A percentile compares a stretch with the other conserved stretches of the same genome.
phyloP scores from a whole-genome alignment of 1,140 invertebrate genomes.

The Glossosoma conforme region DNA sequence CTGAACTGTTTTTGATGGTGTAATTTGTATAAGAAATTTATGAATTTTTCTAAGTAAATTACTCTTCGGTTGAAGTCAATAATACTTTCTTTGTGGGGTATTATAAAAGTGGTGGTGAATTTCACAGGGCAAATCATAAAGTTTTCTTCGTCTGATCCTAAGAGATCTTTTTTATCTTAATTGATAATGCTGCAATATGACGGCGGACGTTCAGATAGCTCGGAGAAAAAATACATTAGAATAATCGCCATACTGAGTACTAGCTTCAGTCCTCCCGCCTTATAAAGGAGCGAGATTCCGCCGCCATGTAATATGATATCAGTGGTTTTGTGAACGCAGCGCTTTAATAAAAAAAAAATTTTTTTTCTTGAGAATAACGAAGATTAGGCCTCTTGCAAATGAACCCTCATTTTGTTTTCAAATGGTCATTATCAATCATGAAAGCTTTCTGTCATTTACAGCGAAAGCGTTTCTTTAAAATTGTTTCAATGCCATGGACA shows the following conservation, averaged over 20 bases:
- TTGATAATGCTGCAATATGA: constrained; percentile 25
- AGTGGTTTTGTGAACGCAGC: constrained; percentile 12
- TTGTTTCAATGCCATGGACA: constrained; percentile 23
- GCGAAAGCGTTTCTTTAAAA: constrained; percentile 29
- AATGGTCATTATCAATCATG: constrained; percentile 33
- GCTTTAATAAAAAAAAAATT: constrained; percentile 27
- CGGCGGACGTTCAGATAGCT: neutral
- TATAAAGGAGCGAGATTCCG: constrained; percentile 10
- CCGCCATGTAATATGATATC: constrained; percentile 24
- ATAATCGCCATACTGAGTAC: constrained; percentile 12
- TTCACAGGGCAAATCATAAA: neutral
- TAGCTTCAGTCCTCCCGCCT: neutral
- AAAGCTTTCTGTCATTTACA: constrained; percentile 31
- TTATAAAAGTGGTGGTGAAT: neutral
- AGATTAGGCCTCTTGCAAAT: constrained; percentile 31
- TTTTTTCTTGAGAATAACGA: constrained; percentile 20
- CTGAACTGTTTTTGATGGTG: too few relatives aligned
- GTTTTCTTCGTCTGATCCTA: neutral
- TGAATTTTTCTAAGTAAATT: too few relatives aligned
- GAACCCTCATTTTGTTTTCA: constrained; percentile 29
- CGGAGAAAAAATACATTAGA: constrained; percentile 21
- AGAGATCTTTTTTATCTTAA: constrained; percentile 10
- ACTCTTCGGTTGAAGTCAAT: neutral
- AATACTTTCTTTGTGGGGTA: neutral
- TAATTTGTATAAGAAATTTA: too few relatives aligned